Base-by-base conservation (phyloP, 1,140 invertebrate species). In the Muscidifurax raptorellus region DNA sequence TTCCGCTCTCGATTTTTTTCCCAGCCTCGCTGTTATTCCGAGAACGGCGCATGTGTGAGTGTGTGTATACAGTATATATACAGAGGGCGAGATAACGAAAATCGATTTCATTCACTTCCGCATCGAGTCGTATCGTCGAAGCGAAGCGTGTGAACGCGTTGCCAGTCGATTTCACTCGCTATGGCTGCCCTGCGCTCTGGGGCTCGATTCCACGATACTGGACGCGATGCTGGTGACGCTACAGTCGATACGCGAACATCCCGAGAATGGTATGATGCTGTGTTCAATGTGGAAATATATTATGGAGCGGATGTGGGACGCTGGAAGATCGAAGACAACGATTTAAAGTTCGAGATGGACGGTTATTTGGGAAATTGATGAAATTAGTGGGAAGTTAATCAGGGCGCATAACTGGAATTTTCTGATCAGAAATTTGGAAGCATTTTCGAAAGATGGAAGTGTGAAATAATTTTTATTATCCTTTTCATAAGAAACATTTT, bases 61-160 rank as follows among this genome's bases (percentile, higher is more conserved):
- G 1, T 2, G 44, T 15, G 44, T 1, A 18, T 2, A 59, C 22
- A 22, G 52, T 59, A 22, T 59, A n/a, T 59, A n/a, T 25, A 72
- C 13, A 12, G 66, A 27, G 27, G 22, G 15, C 27, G 7, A 28
- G 89, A 90, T 89, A 90, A 89, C 86, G 88, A 90, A 90, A 90
- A 90, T 90, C 89, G 89, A 90, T 89, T 89, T 86, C 83, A 85
- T 83, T 78, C 79, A 80, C 86, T 88, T 89, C 86, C 84, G 86
- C 82, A 84, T 5, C 64, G 36, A 64, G 32, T n/a, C 77, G 28
- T 82, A 74, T 74, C 47, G 67, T 22, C 13, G 80, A n/a, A 22
- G 40, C 75, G 69, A 81, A 83, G 66, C 83, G 88, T 87, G 86
- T 76, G 85, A 89, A 89, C 76, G 52, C 52, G 83, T 86, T 79